Percentiles rank a stretch among this genome's conserved stretches.
These are phyloP conservation scores for Centropyge bicolor DNA, from an alignment of 2,797 vertebrate genomes.

Conservation along the genomic window DNA sequence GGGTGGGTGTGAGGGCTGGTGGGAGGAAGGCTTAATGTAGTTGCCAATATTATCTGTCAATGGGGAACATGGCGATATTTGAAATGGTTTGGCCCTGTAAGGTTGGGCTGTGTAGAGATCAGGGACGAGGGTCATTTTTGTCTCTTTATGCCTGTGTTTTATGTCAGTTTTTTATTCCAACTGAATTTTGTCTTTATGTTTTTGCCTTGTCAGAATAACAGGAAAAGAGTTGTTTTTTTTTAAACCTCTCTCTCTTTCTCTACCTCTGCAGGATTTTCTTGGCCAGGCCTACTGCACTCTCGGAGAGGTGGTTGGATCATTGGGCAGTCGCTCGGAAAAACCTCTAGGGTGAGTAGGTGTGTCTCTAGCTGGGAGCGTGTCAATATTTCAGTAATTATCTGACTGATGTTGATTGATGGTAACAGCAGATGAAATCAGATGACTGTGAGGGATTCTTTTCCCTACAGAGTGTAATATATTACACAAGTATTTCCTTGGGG, in stretches of 20 bases:
- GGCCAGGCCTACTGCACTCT: constrained; percentile 95
- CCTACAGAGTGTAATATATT: background rate
- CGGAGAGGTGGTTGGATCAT: constrained; percentile 96
- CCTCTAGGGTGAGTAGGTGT: constrained; percentile 90
- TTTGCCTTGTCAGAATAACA: background rate
- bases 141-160: background rate
- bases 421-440: background rate
- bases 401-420: constrained; percentile 13
- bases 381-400: constrained; percentile 4
- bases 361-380: background rate
- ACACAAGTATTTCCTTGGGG: background rate
- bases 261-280: constrained; percentile 91
- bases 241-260: background rate
- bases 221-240: background rate
- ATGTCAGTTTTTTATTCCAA: constrained; percentile 6
- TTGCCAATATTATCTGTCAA: constrained; percentile 49
- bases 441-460: background rate
- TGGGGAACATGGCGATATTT: constrained; percentile 34
- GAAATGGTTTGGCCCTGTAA: constrained; percentile 17
- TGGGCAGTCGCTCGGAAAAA: constrained; percentile 94
- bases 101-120: background rate
- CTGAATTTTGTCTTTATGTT: background rate
- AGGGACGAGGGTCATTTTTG: background rate
- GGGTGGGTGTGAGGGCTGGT: constrained; percentile 50
- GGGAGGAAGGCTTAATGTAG: constrained; percentile 55